A percentile compares a stretch with the other conserved stretches of the same genome.
Conservation (phyloP, 2,113 vertebrate genomes). For the Nanger granti region DNA sequence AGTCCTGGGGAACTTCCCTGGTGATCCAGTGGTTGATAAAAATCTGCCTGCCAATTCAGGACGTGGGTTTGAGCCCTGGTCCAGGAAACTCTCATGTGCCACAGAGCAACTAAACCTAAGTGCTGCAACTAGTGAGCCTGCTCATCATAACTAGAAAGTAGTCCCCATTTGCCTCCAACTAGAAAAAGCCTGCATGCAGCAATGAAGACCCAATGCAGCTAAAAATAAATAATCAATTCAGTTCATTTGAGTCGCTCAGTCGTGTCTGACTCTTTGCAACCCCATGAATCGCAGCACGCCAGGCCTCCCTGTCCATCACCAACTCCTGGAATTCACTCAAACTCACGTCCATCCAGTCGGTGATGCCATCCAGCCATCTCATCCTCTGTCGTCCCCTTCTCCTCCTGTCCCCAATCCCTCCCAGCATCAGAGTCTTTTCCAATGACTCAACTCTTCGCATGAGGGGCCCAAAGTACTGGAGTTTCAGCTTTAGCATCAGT, state of each 20-base stretch:
- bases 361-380: too few relatives aligned
- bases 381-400: too few relatives aligned
- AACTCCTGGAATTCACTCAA: too few relatives aligned
- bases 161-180: background rate
- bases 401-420: too few relatives aligned
- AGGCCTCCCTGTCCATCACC: too few relatives aligned
- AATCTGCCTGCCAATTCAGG: background rate
- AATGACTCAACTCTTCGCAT: rapidly evolving
- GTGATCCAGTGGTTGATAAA: background rate
- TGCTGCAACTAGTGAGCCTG: background rate
- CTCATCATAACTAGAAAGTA: background rate
- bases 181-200: background rate
- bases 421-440: too few relatives aligned
- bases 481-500: too few relatives aligned
- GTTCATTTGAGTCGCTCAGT: too few relatives aligned
- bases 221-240: background rate
- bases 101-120: background rate
- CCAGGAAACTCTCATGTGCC: background rate
- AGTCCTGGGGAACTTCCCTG: background rate
- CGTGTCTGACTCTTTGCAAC: too few relatives aligned
- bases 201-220: background rate
- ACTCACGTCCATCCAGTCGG: too few relatives aligned
- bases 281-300: rapidly evolving
- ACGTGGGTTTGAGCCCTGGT: background rate
- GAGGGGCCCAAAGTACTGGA: too few relatives aligned